phyloP scores from a whole-genome alignment of 2,113 vertebrate genomes.

The Myotis yumanensis region DNA sequence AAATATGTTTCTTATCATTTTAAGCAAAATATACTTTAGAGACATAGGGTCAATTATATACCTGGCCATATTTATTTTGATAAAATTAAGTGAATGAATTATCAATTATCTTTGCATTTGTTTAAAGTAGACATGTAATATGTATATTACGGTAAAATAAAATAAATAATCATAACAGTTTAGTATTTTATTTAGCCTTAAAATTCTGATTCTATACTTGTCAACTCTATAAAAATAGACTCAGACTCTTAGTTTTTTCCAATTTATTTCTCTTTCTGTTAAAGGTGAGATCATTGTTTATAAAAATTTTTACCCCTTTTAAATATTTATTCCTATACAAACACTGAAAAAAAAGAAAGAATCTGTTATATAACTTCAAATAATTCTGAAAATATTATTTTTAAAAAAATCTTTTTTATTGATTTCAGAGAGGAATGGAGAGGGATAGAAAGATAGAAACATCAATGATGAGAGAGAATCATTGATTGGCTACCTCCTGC shows the following conservation, averaged over 20 bases:
- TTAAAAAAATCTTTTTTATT: too few relatives aligned
- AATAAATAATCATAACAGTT: not conserved
- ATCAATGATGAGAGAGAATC: too few relatives aligned
- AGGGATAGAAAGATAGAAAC: too few relatives aligned
- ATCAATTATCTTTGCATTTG: not conserved
- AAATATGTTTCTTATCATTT: not conserved
- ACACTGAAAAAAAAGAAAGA: not conserved
- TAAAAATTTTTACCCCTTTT: not conserved
- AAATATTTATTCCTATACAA: not conserved
- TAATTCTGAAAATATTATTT: constrained; percentile 33
- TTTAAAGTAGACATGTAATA: not conserved
- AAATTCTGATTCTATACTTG: not conserved
- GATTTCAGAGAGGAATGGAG: too few relatives aligned
- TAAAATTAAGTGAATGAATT: not conserved
- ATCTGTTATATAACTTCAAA: constrained; percentile 11
- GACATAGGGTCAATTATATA: not conserved
- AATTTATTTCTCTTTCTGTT: not conserved
- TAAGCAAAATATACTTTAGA: constrained; percentile 9
- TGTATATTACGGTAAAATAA: not conserved
- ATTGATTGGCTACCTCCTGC: too few relatives aligned
- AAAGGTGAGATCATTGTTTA: not conserved
- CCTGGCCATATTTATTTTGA: not conserved
- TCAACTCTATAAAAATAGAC: not conserved
- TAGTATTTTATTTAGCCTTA: not conserved
- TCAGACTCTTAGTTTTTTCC: not conserved